These are phyloP conservation scores for Ochotona curzoniae DNA, from an alignment of 2,113 vertebrate genomes.

Conservation along the genomic window DNA sequence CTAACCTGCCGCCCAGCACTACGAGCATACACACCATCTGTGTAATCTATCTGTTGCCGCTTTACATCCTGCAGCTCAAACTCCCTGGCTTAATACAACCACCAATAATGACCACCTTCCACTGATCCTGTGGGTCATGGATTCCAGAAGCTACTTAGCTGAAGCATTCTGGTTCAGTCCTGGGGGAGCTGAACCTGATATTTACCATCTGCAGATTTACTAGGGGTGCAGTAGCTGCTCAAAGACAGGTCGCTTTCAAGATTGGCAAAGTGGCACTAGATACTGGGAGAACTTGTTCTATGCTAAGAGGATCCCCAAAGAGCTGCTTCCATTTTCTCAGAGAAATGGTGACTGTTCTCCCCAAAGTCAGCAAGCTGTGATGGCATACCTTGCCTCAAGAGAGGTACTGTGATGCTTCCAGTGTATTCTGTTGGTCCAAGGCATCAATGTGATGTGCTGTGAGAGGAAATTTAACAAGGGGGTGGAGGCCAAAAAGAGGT, in stretches of 20 bases:
- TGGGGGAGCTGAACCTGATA: not conserved
- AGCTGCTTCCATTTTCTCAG: not conserved
- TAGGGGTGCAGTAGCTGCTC: not conserved
- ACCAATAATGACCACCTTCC: not conserved
- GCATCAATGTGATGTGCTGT: not conserved
- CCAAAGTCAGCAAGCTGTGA: not conserved
- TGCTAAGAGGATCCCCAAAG: not conserved
- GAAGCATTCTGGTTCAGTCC: not conserved
- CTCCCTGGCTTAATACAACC: not conserved
- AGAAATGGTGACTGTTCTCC: not conserved
- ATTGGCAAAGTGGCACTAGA: not conserved
- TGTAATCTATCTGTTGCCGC: not conserved
- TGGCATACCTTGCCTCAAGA: not conserved
- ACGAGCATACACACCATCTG: rapidly evolving
- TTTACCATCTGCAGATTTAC: not conserved
- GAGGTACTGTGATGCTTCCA: not conserved
- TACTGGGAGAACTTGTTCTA: not conserved
- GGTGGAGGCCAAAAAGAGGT: not conserved
- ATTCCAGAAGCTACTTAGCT: not conserved
- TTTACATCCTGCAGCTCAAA: not conserved
- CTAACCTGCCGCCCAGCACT: not conserved
- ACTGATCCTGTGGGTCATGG: not conserved
- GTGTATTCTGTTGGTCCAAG: not conserved
- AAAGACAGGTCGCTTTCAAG: not conserved
- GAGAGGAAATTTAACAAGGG: not conserved